A percentile compares a stretch with the other conserved stretches of the same genome.
Evolutionary conservation across 2,888 invertebrate species (phyloP).

Genomic region (Tuta absoluta): DNA sequence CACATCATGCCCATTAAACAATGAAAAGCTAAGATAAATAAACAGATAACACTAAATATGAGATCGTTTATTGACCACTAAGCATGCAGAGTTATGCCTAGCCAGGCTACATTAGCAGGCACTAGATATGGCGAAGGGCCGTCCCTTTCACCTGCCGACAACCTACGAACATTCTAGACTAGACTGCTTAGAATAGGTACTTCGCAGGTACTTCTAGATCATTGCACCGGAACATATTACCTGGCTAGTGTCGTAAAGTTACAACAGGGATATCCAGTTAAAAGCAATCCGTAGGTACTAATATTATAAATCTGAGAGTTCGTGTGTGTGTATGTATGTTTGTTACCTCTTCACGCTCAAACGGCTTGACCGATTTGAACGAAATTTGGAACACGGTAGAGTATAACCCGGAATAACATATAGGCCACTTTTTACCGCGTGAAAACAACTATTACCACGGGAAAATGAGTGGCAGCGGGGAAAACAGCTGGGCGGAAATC

Average conservation of each 20-base stretch:
- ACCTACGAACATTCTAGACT: not conserved
- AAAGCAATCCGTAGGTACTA: too few species aligned
- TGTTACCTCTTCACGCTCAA: too few species aligned
- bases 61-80: not conserved
- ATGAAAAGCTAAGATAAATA: not conserved
- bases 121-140: not conserved
- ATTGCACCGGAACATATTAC: not conserved
- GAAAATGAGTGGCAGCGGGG: too few species aligned
- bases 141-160: not conserved
- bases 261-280: too few species aligned
- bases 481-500: too few species aligned
- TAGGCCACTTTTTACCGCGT: too few species aligned
- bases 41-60: not conserved
- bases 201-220: not conserved
- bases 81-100: not conserved
- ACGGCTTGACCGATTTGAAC: too few species aligned
- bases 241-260: not conserved
- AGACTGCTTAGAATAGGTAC: constrained; percentile 3
- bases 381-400: too few species aligned
- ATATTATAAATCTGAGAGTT: too few species aligned
- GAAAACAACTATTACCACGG: too few species aligned
- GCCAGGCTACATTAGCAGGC: not conserved
- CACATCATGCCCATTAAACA: not conserved
- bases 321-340: too few species aligned
- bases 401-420: too few species aligned